phyloP scores from a whole-genome alignment of 1,140 invertebrate species.

The Solenopsis invicta region DNA sequence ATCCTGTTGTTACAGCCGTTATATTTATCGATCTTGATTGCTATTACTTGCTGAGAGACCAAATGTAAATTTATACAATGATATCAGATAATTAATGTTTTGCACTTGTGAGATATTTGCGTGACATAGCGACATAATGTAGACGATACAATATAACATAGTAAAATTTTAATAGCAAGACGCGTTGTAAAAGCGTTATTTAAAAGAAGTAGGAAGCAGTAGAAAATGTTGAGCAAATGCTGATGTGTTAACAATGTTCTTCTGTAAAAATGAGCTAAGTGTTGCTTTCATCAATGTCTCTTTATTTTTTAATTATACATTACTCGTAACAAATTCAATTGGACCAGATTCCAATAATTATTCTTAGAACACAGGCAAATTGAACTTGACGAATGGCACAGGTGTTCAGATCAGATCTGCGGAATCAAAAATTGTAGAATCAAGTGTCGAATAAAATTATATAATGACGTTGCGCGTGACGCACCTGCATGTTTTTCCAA shows the following conservation, averaged over 20 bases:
- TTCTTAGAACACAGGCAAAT: not conserved
- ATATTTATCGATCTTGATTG: too few species aligned
- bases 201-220: not conserved
- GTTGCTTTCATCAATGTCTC: too few species aligned
- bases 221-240: not conserved
- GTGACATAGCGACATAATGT: not conserved
- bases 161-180: not conserved
- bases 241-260: not conserved
- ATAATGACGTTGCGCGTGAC: not conserved
- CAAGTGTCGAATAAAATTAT: constrained; percentile 43
- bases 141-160: not conserved
- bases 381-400: not conserved
- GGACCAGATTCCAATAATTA: not conserved
- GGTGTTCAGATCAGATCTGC: not conserved
- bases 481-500: constrained; percentile 26
- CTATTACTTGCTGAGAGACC: not conserved
- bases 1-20: too few species aligned
- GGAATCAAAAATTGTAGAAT: constrained; percentile 38
- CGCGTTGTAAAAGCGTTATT: not conserved
- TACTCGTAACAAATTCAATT: not conserved
- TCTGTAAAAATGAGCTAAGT: too few species aligned
- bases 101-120: constrained; percentile 1
- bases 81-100: constrained; percentile 17
- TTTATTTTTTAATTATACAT: not conserved
- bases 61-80: constrained; percentile 9